These are phyloP conservation scores for Rotaria macrura DNA, from an alignment of 2,888 invertebrate genomes.

Conservation along the genomic window DNA sequence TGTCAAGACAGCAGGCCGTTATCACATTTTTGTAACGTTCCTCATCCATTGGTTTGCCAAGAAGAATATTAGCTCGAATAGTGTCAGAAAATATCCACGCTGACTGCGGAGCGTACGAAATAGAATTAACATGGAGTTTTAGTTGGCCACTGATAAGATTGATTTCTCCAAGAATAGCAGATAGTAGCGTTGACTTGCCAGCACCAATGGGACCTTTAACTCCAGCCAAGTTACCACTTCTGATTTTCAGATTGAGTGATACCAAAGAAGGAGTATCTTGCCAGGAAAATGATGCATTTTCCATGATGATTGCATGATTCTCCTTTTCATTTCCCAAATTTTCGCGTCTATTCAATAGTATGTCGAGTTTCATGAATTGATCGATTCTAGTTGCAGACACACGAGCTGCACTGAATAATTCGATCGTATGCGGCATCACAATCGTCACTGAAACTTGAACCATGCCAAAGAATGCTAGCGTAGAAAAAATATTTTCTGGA, in stretches of 20 bases:
- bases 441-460: too few relatives aligned
- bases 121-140: slow-evolving; percentile 39
- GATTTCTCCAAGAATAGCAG: slow-evolving; percentile 80
- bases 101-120: slow-evolving; percentile 49
- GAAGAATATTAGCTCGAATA: slow-evolving; percentile 57
- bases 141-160: slow-evolving; percentile 55
- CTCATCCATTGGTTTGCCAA: slow-evolving; percentile 48
- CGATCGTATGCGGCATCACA: too few relatives aligned
- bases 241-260: slow-evolving; percentile 45
- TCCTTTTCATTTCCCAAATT: too few relatives aligned
- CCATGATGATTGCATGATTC: too few relatives aligned
- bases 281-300: too few relatives aligned
- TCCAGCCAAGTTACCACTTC: slow-evolving; percentile 57
- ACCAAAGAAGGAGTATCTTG: slow-evolving; percentile 36
- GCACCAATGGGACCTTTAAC: slow-evolving; percentile 53
- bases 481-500: too few relatives aligned
- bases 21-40: slow-evolving; percentile 40
- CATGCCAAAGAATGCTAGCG: too few relatives aligned
- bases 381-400: too few relatives aligned
- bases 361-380: too few relatives aligned
- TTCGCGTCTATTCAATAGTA: too few relatives aligned
- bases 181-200: slow-evolving; percentile 64
- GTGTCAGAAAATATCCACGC: slow-evolving; percentile 60
- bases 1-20: slow-evolving; percentile 50
- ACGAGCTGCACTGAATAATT: too few relatives aligned